phyloP scores from a whole-genome alignment of 2,888 invertebrate genomes.

The Coelinius sp. region DNA sequence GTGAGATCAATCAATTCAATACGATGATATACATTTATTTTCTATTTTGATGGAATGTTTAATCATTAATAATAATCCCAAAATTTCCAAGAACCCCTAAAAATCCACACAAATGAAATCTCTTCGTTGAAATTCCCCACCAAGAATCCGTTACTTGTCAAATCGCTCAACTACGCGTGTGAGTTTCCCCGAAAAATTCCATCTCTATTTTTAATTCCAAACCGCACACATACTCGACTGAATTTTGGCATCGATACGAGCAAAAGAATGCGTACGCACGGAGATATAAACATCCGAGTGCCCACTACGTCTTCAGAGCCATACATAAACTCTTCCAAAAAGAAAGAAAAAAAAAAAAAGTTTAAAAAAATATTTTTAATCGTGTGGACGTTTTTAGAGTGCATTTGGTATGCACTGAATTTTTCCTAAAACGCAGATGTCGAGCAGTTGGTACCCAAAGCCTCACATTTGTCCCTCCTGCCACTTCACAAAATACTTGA shows the following conservation, averaged over 20 bases:
- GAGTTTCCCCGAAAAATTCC: constrained; percentile 22
- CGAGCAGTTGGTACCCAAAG: constrained; percentile 61
- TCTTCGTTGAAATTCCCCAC: constrained; percentile 3
- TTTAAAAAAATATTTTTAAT: neutral
- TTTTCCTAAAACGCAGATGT: constrained; percentile 67
- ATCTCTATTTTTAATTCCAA: constrained; percentile 17
- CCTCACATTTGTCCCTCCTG: constrained; percentile 31
- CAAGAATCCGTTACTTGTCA: neutral
- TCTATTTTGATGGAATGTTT: too few relatives aligned
- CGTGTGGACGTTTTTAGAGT: constrained; percentile 54
- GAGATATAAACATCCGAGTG: neutral
- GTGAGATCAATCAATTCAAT: too few relatives aligned
- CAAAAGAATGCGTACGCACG: constrained; percentile 8
- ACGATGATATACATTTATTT: too few relatives aligned
- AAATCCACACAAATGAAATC: constrained; percentile 9
- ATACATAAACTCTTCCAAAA: neutral
- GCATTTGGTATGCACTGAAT: constrained; percentile 59
- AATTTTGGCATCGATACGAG: neutral
- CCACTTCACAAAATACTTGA: constrained; percentile 3
- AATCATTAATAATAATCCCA: too few relatives aligned
- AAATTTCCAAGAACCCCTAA: neutral
- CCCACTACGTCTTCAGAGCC: neutral
- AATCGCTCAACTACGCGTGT: constrained; percentile 10
- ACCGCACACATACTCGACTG: neutral
- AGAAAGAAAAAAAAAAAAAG: neutral